Conservation (phyloP, 2,888 invertebrate genomes). For the Lasius platythorax region DNA sequence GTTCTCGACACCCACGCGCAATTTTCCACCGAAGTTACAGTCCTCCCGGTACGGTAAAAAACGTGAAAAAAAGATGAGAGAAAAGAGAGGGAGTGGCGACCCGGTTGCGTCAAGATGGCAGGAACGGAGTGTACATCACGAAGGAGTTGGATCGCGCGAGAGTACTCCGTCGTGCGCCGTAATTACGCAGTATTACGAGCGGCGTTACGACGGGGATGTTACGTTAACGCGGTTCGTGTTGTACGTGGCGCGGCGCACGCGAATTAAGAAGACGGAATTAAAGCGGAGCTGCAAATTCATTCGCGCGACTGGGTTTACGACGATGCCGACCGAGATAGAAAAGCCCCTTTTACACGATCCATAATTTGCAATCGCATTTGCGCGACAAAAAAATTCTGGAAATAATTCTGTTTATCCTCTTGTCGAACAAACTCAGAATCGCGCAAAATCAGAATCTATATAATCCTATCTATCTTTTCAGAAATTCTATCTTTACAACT, state of each 20-base stretch:
- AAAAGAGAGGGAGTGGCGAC: slow-evolving; percentile 18
- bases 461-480: not conserved
- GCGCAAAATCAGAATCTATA: not conserved
- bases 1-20: slow-evolving; percentile 27
- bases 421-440: not conserved
- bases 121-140: slow-evolving; percentile 36
- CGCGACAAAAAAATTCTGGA: not conserved
- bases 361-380: not conserved
- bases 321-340: slow-evolving; percentile 24
- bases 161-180: slow-evolving; percentile 14
- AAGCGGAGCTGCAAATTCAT: slow-evolving; percentile 47
- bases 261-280: slow-evolving; percentile 54
- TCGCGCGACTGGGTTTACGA: slow-evolving; percentile 38
- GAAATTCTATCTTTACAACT: not conserved
- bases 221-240: slow-evolving; percentile 46
- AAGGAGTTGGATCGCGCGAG: slow-evolving; percentile 34
- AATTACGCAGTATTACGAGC: slow-evolving; percentile 53
- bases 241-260: slow-evolving; percentile 39
- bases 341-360: slow-evolving; percentile 18
- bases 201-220: slow-evolving; percentile 52
- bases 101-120: slow-evolving; percentile 46
- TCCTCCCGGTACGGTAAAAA: not conserved
- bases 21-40: slow-evolving; percentile 39
- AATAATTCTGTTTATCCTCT: not conserved
- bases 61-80: slow-evolving; percentile 20